These are phyloP conservation scores for Microplitis mediator DNA, from an alignment of 1,140 invertebrate species.

Conservation along the genomic window DNA sequence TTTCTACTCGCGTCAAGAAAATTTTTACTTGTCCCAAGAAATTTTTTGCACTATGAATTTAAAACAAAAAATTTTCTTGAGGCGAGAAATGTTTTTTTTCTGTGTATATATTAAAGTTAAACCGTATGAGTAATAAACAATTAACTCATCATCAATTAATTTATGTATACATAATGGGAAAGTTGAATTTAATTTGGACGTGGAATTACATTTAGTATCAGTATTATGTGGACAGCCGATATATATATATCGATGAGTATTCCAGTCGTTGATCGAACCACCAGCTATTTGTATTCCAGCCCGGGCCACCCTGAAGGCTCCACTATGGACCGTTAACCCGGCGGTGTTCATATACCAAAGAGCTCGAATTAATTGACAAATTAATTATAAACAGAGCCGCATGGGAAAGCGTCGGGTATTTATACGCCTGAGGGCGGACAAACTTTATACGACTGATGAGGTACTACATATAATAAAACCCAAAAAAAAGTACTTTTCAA, in stretches of 20 bases:
- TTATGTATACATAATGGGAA: not conserved
- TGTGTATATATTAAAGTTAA: too few relatives aligned
- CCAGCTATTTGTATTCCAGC: not conserved
- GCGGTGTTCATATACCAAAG: slow-evolving; percentile 6
- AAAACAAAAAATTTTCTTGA: too few relatives aligned
- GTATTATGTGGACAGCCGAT: not conserved
- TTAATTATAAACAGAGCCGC: not conserved
- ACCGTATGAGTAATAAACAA: too few relatives aligned
- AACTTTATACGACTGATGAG: not conserved
- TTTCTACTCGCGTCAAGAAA: too few relatives aligned
- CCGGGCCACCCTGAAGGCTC: slow-evolving; percentile 4
- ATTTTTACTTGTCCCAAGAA: too few relatives aligned
- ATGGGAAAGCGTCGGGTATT: not conserved
- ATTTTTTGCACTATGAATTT: too few relatives aligned
- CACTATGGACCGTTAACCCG: not conserved
- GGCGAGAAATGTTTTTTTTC: too few relatives aligned
- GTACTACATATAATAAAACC: too few relatives aligned
- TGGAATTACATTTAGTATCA: not conserved
- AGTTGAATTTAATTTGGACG: not conserved
- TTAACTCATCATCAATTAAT: too few relatives aligned
- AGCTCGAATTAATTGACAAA: slow-evolving; percentile 4
- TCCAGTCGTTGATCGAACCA: not conserved
- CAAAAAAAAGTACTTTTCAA: too few relatives aligned
- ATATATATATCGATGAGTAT: not conserved
- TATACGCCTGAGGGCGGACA: not conserved